Evolutionary conservation across 30 jellyfish, hydroid and myxozoan species (phyloP), one percentile per base, ranked within the genome.

Genomic region (Clytia hemisphaerica): DNA sequence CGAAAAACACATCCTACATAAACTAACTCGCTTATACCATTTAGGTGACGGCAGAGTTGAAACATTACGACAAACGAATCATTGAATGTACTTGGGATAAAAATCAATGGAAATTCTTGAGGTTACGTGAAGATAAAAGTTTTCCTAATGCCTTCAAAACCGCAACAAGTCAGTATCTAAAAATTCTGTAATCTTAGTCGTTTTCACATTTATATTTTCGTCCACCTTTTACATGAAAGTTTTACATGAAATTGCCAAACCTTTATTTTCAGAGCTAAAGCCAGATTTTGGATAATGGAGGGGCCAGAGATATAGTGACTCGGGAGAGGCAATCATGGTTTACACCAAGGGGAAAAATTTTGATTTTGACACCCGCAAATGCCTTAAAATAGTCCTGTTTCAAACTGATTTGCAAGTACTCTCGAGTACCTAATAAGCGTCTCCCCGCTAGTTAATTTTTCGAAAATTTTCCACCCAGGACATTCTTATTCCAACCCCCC

Each of bases 121-220:
- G 96, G 47, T 37, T 85, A 24, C 58, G 96, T n/a, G 96, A 85
- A 73, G 96, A 85, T 75, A 85, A 85, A 70, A 71, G 85, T 48
- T 77, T 85, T 37, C 96, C 96, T n/a, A 85, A 85, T 54, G 74
- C 94, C 1, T 85, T 58, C 60, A 72, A 66, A 37, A 85, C 96
- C 1, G 96, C 96, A 2, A 49, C 30, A 61, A 85, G 96, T 85
- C 71, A 71, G 93, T 57, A 6, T n/a, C 15, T 28, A 45, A 12
- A 50, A 64, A 14, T 21, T 14, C 21, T 21, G 12, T 21, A 51
- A 51, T 9, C 10, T 9, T 14, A 7, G 12, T n/a, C 21, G 14
- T 7, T 51, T 51, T 21, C 14, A 9, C 36, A 7, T 9, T 7
- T 7, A 51, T 7, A 10, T 24, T 26, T n/a, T 51, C 14, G 66